Conservation (phyloP, 2,888 invertebrate species). For the Drosophila flavopinicola region DNA sequence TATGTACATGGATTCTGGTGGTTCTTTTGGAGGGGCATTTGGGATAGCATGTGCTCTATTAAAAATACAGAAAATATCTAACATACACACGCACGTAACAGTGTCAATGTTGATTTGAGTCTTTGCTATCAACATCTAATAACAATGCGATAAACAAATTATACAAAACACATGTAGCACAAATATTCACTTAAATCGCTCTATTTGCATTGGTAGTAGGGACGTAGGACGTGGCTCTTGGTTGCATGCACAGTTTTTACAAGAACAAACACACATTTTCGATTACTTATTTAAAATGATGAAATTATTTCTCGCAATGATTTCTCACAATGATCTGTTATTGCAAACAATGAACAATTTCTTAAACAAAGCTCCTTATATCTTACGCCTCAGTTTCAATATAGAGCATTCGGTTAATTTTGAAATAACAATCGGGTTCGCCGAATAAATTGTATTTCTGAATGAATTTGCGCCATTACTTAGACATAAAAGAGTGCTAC, state of each 20-base stretch:
- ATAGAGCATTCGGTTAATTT: too few relatives aligned
- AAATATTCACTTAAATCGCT: conserved; percentile 25
- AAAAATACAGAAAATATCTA: conserved; percentile 28
- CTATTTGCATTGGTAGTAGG: conserved; percentile 21
- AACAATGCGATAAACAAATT: conserved; percentile 26
- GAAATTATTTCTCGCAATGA: conserved; percentile 14
- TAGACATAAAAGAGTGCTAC: too few relatives aligned
- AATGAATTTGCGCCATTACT: too few relatives aligned
- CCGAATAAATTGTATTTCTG: too few relatives aligned
- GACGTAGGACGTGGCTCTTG: conserved; percentile 41
- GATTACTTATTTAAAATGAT: conserved; percentile 14
- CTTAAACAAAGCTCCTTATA: conserved; percentile 5
- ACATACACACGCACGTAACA: conserved; percentile 38
- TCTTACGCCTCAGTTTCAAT: neutral
- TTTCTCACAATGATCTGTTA: conserved; percentile 27
- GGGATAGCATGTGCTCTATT: conserved; percentile 38
- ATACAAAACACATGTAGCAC: conserved; percentile 42
- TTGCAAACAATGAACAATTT: conserved; percentile 25
- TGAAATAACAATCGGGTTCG: too few relatives aligned
- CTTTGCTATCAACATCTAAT: conserved; percentile 18
- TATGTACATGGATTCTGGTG: conserved; percentile 26
- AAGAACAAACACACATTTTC: conserved; percentile 39
- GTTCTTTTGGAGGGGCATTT: conserved; percentile 1
- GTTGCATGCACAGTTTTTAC: conserved; percentile 49
- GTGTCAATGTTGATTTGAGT: conserved; percentile 19